Evolutionary conservation across 23 tunicate species (phyloP).

Genomic region (Halocynthia aurantium): DNA sequence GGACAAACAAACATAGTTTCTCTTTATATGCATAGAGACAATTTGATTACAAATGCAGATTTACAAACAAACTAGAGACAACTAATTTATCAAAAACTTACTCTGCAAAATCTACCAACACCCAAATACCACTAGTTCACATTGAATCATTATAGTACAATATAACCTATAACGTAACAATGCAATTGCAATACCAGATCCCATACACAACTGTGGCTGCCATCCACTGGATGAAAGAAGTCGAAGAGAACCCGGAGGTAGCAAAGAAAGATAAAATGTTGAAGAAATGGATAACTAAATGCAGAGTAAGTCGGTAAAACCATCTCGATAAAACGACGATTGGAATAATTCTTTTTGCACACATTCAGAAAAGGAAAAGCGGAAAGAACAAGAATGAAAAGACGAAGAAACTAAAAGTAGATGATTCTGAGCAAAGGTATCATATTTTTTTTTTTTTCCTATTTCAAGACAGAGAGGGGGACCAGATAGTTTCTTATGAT

Average conservation of each 20-base stretch:
- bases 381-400: too few species aligned
- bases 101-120: too few species aligned
- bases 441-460: background rate
- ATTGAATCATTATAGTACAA: too few species aligned
- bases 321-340: too few species aligned
- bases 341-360: background rate
- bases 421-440: too few species aligned
- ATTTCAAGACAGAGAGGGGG: background rate
- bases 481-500: too few species aligned
- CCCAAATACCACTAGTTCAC: too few species aligned
- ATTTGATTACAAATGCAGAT: background rate
- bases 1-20: too few species aligned
- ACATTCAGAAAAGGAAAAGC: background rate
- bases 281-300: conserved; percentile 30
- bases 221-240: conserved; percentile 39
- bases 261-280: conserved; percentile 36
- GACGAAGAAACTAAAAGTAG: too few species aligned
- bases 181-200: background rate
- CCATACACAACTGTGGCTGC: conserved; percentile 24
- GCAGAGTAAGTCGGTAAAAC: background rate
- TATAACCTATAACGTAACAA: too few species aligned
- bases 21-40: background rate
- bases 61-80: background rate
- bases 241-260: conserved; percentile 16
- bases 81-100: background rate